phyloP scores from a whole-genome alignment of 2,888 invertebrate genomes.

The Platycnemis pennipes region DNA sequence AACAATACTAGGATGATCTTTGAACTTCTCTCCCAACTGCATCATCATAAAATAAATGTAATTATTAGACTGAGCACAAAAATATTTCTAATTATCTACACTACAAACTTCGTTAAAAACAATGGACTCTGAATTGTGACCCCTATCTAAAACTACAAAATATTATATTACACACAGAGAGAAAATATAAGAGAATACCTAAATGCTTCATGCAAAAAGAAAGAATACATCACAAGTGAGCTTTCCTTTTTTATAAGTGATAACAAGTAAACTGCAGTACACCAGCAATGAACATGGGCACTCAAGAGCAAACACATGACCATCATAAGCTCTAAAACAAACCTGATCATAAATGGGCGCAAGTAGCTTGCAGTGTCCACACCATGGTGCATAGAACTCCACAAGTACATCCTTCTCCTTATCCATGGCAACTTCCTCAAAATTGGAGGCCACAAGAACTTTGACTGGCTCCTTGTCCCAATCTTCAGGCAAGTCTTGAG shows the following conservation, averaged over 20 bases:
- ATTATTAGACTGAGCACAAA: too few species aligned
- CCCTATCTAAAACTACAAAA: too few species aligned
- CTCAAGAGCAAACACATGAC: background rate
- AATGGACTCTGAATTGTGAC: too few species aligned
- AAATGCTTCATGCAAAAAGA: too few species aligned
- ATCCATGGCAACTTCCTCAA: constrained; percentile 95
- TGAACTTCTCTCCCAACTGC: constrained; percentile 95
- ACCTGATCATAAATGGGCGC: constrained; percentile 96
- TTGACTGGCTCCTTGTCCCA: constrained; percentile 95
- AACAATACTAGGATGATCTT: constrained; percentile 88
- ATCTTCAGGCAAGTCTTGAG: constrained; percentile 96
- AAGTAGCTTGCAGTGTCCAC: constrained; percentile 98
- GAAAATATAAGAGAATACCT: too few species aligned
- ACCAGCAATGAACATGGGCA: too few species aligned
- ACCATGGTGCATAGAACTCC: constrained; percentile 99
- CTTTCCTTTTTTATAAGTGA: too few species aligned
- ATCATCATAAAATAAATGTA: constrained; percentile 86
- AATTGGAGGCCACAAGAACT: constrained; percentile 97
- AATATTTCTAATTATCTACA: too few species aligned
- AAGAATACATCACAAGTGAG: too few species aligned
- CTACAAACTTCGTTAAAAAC: too few species aligned
- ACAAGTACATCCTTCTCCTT: constrained; percentile 95
- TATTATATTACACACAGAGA: too few species aligned
- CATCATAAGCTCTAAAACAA: constrained; percentile 79
- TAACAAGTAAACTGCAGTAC: too few species aligned